Evolutionary conservation across 2,888 invertebrate species (phyloP), one percentile per base, ranked within the genome.

Genomic region (Rhagium mordax): DNA sequence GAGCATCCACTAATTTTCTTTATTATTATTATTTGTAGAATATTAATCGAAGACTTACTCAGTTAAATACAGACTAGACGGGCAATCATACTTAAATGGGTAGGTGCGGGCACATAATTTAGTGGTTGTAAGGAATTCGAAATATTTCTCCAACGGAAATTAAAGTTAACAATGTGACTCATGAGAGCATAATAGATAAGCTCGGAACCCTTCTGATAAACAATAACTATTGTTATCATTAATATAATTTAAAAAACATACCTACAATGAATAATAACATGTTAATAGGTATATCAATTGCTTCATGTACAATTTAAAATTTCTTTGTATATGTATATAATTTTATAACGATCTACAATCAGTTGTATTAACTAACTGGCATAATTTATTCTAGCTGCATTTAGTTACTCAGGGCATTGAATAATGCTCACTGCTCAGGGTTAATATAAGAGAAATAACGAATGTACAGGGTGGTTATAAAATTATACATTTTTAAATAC

Each of bases 21-120:
- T 3, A n/a, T 57, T 27, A 57, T 57, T 27, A 57, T 16, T 27
- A 15, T 16, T 57, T 27, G 55, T 57, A 24, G 55, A 57, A 27
- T 24, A 57, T 57, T 57, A 57, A 57, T 57, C 55, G 15, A 27
- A 16, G 15, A n/a, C 27, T 27, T 57, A 57, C 16, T 57, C 55
- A 57, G 21, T 27, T 57, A 57, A 57, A 27, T 57, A 27, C 27
- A 57, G 55, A 57, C 21, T 57, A 57, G 55, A 57, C 55, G 27
- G 27, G 15, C 6, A n/a, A 24, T 57, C 55, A 27, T n/a, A 27
- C n/a, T 24, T 27, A 24, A 57, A 57, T 57, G 24, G 55, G 27
- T 15, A 27, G 55, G 15, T 57, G 55, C 27, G 15, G 15, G 55
- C n/a, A 7, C 27, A 57, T 27, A 27, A 57, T 27, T 27, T 27